Evolutionary conservation across 2,888 invertebrate genomes (phyloP).

Genomic region (Tenthredo amoena): DNA sequence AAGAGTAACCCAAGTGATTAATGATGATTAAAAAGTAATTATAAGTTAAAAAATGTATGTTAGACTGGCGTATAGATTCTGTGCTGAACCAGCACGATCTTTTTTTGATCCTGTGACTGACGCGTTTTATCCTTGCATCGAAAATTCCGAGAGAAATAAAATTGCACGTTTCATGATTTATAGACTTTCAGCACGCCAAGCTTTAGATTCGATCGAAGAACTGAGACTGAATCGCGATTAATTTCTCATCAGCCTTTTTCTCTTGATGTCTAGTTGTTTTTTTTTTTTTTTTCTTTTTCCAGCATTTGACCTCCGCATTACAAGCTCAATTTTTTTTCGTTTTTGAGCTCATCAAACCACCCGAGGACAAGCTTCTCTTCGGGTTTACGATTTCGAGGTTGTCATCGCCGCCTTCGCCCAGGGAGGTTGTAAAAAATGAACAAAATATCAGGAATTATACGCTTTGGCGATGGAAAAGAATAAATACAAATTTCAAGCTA

Average conservation of each 20-base stretch:
- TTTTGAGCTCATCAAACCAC: neutral
- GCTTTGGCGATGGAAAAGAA: neutral
- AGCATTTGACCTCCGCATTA: neutral
- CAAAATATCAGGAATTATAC: slow-evolving; percentile 8
- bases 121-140: neutral
- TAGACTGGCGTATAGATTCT: neutral
- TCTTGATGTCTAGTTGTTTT: neutral
- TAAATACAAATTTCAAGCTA: neutral
- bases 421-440: neutral
- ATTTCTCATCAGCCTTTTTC: slow-evolving; percentile 15
- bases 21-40: slow-evolving; percentile 3
- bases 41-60: neutral
- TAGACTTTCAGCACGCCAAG: neutral
- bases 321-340: neutral
- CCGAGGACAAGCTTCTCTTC: neutral
- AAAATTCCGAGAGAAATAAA: neutral
- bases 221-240: neutral
- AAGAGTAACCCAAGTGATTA: slow-evolving; percentile 13
- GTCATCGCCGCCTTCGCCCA: neutral
- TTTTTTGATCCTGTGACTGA: neutral
- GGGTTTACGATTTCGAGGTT: neutral
- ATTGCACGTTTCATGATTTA: neutral
- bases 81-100: neutral
- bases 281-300: neutral
- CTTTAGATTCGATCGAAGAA: neutral